These are phyloP conservation scores for Andricus grossulariae DNA, from an alignment of 1,140 invertebrate genomes.

Conservation along the genomic window DNA sequence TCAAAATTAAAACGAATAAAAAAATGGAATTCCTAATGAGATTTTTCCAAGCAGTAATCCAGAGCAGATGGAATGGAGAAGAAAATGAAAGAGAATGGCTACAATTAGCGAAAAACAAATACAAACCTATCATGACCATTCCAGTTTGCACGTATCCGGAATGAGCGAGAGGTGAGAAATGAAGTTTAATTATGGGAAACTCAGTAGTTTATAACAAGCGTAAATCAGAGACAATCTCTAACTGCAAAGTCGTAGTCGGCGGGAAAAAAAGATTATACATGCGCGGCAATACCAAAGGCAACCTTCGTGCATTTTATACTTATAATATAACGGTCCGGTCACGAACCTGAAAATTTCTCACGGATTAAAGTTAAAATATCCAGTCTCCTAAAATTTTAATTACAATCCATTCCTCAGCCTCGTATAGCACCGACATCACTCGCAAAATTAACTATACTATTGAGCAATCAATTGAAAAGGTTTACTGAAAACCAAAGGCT, in stretches of 20 bases:
- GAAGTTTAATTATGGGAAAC: slow-evolving; percentile 68
- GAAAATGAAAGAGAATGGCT: slow-evolving; percentile 58
- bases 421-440: background rate
- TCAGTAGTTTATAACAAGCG: slow-evolving; percentile 57
- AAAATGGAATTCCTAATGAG: too few relatives aligned
- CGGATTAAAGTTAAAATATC: slow-evolving; percentile 49
- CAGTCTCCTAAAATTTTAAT: slow-evolving; percentile 23
- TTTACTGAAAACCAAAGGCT: too few relatives aligned
- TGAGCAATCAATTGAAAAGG: too few relatives aligned
- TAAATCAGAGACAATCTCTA: slow-evolving; percentile 62
- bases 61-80: background rate
- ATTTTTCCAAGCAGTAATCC: background rate
- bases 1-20: too few relatives aligned
- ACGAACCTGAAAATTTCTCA: slow-evolving; percentile 58
- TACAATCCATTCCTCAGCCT: background rate
- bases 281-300: slow-evolving; percentile 57
- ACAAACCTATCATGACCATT: slow-evolving; percentile 61
- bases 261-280: slow-evolving; percentile 54
- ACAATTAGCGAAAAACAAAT: slow-evolving; percentile 75
- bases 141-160: slow-evolving; percentile 59
- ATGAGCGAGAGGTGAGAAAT: slow-evolving; percentile 62
- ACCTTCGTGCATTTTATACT: slow-evolving; percentile 54
- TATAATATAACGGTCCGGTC: slow-evolving; percentile 59
- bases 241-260: slow-evolving; percentile 48
- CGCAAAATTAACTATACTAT: background rate